Evolutionary conservation across 2,888 invertebrate genomes (phyloP), one percentile per base, ranked within the genome.

Genomic region (Caenorhabditis sp.): DNA sequence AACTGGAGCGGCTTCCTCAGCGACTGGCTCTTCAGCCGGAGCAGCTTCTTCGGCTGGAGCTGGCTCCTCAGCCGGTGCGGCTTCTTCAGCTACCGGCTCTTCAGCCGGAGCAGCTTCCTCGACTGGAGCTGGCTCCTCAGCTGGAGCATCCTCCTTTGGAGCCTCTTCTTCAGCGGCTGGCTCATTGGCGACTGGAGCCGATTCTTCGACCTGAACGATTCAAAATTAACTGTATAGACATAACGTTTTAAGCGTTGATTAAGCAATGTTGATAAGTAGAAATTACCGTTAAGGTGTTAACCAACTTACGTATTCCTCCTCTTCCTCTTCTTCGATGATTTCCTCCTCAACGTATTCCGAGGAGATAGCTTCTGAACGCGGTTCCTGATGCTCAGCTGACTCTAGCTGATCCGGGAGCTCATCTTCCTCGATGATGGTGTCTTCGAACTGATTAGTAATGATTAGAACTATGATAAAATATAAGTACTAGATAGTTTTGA

Each of bases 351-450:
- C 70, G 8, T 68, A 65, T 61, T 81, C 81, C 65, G 81, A 77
- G 74, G 81, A 71, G 51, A 68, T 28, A 13, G 61, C 64, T 20
- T 83, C 80, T 13, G 80, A 71, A 18, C 58, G 62, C 51, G 76
- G 80, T 44, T 85, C 85, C 68, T 85, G 83, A 64, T 85, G 64
- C n/a, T 85, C 85, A 51, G 68, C 78, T 51, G 80, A 84, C 65
- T 85, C 87, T 62, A 84, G 47, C 35, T 85, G 84, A 77, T 87
- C 87, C 26, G 85, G 84, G 60, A 85, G 61, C 47, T 85, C 85
- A 26, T 83, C 83, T 68, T 87, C 87, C 58, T 87, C 87, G 55
- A 78, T 65, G 35, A 87, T 87, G n/a, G 85, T 85, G 68, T 87
- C 87, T 60, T 80, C 85, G 56, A 80, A 74, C 84, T 85, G 70